Evolutionary conservation across 92 coral and sea anemone genomes (phyloP).

Genomic region (Umimayanthus chanpuru): DNA sequence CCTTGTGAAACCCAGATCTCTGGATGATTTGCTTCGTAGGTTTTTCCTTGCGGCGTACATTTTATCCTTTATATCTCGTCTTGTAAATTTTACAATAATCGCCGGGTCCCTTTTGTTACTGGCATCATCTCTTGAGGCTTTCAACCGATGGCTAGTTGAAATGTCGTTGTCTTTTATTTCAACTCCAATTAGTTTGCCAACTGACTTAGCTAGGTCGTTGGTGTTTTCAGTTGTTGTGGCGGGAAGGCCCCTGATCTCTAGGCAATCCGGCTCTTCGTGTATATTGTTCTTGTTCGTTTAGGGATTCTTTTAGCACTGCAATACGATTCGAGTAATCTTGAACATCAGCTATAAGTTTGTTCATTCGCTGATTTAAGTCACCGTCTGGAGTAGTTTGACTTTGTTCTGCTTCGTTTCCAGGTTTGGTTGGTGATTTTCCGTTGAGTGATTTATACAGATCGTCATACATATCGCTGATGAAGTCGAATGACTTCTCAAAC

Average conservation of each 20-base stretch:
- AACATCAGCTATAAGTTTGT: too few species aligned
- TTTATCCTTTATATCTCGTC: background rate
- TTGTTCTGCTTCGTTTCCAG: constrained; percentile 15
- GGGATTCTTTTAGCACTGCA: constrained; percentile 11
- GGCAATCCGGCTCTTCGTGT: background rate
- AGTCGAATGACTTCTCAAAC: constrained; percentile 10
- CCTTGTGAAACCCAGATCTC: constrained; percentile 4
- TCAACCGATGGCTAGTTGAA: too few species aligned
- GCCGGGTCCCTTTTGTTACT: background rate
- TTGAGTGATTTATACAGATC: constrained; percentile 3
- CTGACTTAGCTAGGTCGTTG: too few species aligned
- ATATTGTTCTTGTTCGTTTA: constrained; percentile 7
- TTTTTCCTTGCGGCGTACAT: constrained; percentile 26
- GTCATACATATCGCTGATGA: constrained; percentile 2
- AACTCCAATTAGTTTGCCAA: too few species aligned
- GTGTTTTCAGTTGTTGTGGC: background rate
- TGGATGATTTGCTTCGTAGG: constrained; percentile 18
- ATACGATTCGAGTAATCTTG: background rate
- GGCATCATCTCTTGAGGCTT: too few species aligned
- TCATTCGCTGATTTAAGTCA: too few species aligned
- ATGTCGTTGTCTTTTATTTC: too few species aligned
- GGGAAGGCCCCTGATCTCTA: background rate
- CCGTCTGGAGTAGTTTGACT: background rate
- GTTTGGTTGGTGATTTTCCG: background rate
- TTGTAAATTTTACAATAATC: constrained; percentile 5